Percentiles rank a stretch among this genome's conserved stretches.
phyloP scores from a whole-genome alignment of 1,140 invertebrate species.

The Parapsyche elsis region DNA sequence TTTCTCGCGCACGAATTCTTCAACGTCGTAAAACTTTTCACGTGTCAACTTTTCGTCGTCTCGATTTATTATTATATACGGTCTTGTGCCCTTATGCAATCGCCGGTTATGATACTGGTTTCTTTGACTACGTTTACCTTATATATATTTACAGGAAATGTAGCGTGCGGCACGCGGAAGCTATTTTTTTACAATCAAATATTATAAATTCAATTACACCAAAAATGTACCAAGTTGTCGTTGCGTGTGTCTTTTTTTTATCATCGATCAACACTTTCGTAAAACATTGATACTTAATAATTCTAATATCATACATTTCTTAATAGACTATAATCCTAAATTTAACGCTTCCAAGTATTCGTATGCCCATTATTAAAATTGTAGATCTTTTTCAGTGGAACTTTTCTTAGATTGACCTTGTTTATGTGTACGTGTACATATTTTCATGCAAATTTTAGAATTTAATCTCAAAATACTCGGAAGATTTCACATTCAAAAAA shows the following conservation, averaged over 20 bases:
- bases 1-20: neutral
- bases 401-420: no score
- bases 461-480: no score
- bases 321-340: no score
- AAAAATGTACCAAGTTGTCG: no score
- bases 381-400: no score
- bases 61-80: neutral
- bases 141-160: constrained; percentile 29
- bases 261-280: neutral
- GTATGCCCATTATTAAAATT: no score
- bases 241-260: neutral
- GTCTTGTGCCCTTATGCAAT: constrained; percentile 9
- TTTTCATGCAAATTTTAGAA: no score
- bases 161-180: neutral
- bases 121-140: neutral
- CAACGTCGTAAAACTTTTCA: no score
- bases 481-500: neutral
- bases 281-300: neutral
- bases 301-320: no score
- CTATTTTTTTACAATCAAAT: neutral
- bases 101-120: constrained; percentile 5
- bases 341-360: no score
- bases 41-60: neutral
- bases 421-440: no score
- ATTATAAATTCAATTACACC: no score